Conservation (phyloP, 2,797 vertebrate genomes). For the Leptodactylus fallax region DNA sequence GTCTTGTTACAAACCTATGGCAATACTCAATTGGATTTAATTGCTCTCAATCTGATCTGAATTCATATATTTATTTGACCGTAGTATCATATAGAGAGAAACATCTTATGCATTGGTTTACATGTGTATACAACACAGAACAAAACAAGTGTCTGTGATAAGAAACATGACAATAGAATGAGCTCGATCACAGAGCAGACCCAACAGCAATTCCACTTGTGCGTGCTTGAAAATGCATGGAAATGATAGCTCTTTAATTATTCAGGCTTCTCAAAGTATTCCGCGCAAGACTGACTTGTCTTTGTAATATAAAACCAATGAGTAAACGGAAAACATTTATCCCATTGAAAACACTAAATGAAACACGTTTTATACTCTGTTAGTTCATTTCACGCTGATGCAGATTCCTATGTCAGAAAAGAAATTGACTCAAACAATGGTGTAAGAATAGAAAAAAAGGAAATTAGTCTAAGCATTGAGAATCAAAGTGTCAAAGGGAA, state of each 20-base stretch:
- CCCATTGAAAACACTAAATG: slow-evolving; percentile 59
- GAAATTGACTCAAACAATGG: slow-evolving; percentile 56
- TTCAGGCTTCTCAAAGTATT: slow-evolving; percentile 45
- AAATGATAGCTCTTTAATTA: slow-evolving; percentile 57
- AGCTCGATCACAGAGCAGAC: neutral
- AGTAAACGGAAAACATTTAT: slow-evolving; percentile 61
- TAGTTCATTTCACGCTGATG: slow-evolving; percentile 59
- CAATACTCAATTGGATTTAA: neutral
- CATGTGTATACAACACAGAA: neutral
- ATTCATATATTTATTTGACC: neutral
- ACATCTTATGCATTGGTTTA: neutral
- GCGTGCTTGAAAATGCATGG: slow-evolving; percentile 29
- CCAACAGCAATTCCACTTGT: slow-evolving; percentile 1
- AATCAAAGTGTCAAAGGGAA: slow-evolving; percentile 10
- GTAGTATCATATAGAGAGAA: neutral
- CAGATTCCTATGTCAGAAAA: slow-evolving; percentile 55
- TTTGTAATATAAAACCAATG: slow-evolving; percentile 61
- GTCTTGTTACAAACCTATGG: too few species aligned
- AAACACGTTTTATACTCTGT: slow-evolving; percentile 58
- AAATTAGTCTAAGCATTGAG: neutral
- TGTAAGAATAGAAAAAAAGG: slow-evolving; percentile 39
- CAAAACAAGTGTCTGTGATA: neutral
- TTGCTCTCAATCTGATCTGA: neutral
- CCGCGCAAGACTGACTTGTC: slow-evolving; percentile 49
- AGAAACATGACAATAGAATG: neutral